Evolutionary conservation across 2,113 vertebrate genomes (phyloP).

Genomic region (Collichthys lucidus): DNA sequence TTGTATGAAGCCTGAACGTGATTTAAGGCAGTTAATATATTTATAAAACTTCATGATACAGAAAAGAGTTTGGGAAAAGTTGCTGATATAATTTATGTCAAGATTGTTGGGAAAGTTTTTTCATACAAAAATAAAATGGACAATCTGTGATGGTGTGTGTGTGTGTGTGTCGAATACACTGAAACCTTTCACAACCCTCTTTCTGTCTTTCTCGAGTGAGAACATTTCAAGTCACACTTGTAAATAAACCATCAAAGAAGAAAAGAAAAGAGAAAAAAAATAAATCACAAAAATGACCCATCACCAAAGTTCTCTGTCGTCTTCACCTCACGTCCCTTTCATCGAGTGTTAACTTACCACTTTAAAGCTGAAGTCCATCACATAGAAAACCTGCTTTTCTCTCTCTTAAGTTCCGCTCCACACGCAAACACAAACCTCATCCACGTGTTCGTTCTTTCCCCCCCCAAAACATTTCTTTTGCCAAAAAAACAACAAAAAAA

Average conservation of each 20-base stretch:
- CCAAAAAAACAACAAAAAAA: constrained; percentile 22
- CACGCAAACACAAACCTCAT: neutral
- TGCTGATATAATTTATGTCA: constrained; percentile 63
- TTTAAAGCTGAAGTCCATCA: neutral
- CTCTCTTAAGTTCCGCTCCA: constrained; percentile 10
- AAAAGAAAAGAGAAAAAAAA: constrained; percentile 11
- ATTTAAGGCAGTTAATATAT: constrained; percentile 76
- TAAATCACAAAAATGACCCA: constrained; percentile 38
- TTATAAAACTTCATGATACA: constrained; percentile 67
- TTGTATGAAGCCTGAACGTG: constrained; percentile 63
- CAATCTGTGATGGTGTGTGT: constrained; percentile 59
- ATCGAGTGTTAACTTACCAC: neutral
- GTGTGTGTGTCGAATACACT: neutral
- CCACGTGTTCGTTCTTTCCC: neutral
- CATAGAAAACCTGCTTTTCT: constrained; percentile 44
- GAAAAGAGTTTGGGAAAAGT: constrained; percentile 53
- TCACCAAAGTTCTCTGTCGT: constrained; percentile 19
- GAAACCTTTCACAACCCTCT: no score
- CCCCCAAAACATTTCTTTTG: constrained; percentile 8
- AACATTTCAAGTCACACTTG: constrained; percentile 51
- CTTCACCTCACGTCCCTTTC: neutral
- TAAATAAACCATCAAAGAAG: constrained; percentile 45
- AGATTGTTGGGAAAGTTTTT: constrained; percentile 48
- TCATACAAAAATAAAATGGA: constrained; percentile 78
- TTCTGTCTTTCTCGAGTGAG: constrained; percentile 1